Evolutionary conservation across 2,888 invertebrate species (phyloP), one percentile per base, ranked within the genome.

Genomic region (Acanthosepion lycidas): DNA sequence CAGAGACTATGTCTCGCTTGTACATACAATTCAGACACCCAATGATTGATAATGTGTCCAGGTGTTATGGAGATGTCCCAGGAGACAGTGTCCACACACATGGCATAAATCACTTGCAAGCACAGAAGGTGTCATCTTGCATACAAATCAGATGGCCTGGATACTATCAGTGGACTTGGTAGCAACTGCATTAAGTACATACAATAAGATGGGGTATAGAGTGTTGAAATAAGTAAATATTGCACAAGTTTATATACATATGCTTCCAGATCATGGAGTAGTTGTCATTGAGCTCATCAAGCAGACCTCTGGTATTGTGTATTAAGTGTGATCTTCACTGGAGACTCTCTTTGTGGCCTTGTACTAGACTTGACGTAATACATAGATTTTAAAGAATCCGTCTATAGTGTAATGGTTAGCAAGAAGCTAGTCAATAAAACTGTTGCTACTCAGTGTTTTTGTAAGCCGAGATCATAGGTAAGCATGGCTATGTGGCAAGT

Each of bases 131-230:
- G 78, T 78, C 78, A 78, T 78, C 78, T 78, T 78, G 78, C 78
- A 78, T 78, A 78, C 78, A n/a, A 78, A 78, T 78, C 78, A 78
- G 78, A 78, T 78, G 78, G 78, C 78, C 78, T n/a, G 78, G n/a
- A 78, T 33, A 78, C n/a, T 33, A 78, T 78, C 78, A 78, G 78
- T 78, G n/a, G 78, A 78, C n/a, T 33, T 78, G 12, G 12, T 78
- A 78, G n/a, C 9, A 78, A 78, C n/a, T 78, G 78, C 78, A 78
- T 78, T 33, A 78, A 59, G 78, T 18, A n/a, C 78, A 33, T n/a
- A 59, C 59, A 15, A 78, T 28, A 78, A 78, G 23, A 78, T 33
- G n/a, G 15, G 9, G 28, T 28, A 2, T 15, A 78, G n/a, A 78
- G 78, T n/a, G 78, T 78, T 78, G 78, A 78, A 78, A 15, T 5